Evolutionary conservation across 2,888 invertebrate species (phyloP).

Genomic region (Argynnis bischoffii): DNA sequence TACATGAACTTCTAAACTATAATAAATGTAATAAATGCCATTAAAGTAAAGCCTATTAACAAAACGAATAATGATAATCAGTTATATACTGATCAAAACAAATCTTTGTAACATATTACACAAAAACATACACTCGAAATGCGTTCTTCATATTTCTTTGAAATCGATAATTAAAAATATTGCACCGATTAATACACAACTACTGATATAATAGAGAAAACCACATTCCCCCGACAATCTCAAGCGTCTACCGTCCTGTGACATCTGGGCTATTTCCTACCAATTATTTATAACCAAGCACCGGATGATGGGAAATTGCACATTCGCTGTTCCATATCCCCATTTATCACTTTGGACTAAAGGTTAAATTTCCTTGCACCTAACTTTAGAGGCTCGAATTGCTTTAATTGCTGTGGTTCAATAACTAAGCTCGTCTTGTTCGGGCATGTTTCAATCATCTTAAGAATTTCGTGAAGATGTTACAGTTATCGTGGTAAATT

Average conservation of each 20-base stretch:
- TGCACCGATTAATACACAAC: background rate
- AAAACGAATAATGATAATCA: no score
- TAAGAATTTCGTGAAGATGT: constrained; percentile 7
- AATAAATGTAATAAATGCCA: no score
- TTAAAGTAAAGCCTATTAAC: no score
- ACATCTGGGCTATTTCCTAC: constrained; percentile 25
- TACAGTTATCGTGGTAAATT: background rate
- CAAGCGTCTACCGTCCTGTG: constrained; percentile 19
- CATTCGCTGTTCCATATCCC: constrained; percentile 13
- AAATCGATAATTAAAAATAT: no score
- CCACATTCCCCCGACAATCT: constrained; percentile 18
- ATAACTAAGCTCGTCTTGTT: constrained; percentile 22
- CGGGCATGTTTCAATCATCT: constrained; percentile 19
- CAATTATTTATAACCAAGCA: constrained; percentile 22
- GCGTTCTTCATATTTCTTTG: no score
- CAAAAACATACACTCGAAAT: no score
- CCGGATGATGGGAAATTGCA: constrained; percentile 17
- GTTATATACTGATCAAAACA: no score
- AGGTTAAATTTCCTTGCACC: constrained; percentile 13
- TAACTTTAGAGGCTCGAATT: constrained; percentile 1
- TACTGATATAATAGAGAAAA: constrained; percentile 3
- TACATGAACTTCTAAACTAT: no score
- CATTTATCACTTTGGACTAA: constrained; percentile 2
- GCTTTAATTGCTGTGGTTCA: constrained; percentile 20
- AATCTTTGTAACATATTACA: no score